Conservation (phyloP, 1,140 invertebrate genomes). For the Thalassaphorura encarpata region DNA sequence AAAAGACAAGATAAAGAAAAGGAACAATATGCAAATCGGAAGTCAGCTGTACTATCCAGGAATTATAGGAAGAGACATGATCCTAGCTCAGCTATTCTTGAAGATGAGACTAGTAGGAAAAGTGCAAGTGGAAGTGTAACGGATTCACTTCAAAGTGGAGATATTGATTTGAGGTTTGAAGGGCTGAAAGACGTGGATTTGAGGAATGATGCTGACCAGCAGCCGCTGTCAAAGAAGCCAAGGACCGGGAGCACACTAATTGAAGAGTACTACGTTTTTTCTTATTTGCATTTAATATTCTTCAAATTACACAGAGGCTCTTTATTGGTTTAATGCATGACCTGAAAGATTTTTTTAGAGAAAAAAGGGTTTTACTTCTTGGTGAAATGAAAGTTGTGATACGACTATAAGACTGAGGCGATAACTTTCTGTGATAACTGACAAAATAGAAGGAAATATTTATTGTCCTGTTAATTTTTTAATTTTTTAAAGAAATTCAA, state of each 20-base stretch:
- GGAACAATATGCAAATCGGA: conserved; percentile 10
- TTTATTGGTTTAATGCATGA: too few species aligned
- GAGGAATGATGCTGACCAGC: conserved; percentile 2
- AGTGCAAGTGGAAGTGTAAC: not conserved
- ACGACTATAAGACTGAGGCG: too few species aligned
- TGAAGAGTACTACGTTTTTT: too few species aligned
- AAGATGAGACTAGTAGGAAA: conserved; percentile 9
- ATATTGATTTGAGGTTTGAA: conserved; percentile 25
- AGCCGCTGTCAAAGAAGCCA: conserved; percentile 10
- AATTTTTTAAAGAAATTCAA: too few species aligned
- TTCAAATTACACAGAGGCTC: too few species aligned
- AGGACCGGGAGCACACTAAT: conserved; percentile 1
- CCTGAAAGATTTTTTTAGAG: too few species aligned
- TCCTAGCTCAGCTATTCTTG: not conserved
- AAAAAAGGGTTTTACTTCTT: too few species aligned
- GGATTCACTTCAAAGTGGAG: not conserved
- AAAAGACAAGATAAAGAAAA: not conserved
- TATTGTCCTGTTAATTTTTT: too few species aligned
- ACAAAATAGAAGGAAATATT: too few species aligned
- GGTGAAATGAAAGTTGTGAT: too few species aligned
- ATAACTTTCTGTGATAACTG: too few species aligned
- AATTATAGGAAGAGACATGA: conserved; percentile 21
- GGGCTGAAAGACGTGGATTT: conserved; percentile 19
- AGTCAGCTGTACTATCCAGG: conserved; percentile 7
- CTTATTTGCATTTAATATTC: too few species aligned